A percentile compares a stretch with the other conserved stretches of the same genome.
These are phyloP conservation scores for Kradibia gibbosae DNA, from an alignment of 1,140 invertebrate genomes.

Conservation along the genomic window DNA sequence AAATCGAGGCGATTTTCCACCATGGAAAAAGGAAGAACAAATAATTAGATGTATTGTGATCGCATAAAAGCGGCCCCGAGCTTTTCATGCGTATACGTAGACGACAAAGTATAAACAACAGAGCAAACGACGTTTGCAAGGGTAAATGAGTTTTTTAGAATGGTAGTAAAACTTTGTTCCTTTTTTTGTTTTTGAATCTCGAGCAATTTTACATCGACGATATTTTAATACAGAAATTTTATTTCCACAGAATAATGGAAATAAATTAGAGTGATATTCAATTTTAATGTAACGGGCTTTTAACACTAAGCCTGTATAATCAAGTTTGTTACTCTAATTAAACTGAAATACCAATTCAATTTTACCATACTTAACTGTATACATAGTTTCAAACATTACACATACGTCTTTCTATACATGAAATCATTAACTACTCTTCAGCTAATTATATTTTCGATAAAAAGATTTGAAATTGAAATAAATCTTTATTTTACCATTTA, in stretches of 20 bases:
- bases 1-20: not conserved
- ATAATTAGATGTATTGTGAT: conserved; percentile 2
- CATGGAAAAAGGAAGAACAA: not conserved
- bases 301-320: not conserved
- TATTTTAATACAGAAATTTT: not conserved
- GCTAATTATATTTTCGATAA: not conserved
- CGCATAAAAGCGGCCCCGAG: not conserved
- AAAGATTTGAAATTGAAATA: not conserved
- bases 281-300: not conserved
- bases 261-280: not conserved
- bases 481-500: not conserved
- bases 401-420: not conserved
- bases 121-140: no score
- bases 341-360: no score
- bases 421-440: not conserved
- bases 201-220: not conserved
- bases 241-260: not conserved
- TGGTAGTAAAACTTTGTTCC: not conserved
- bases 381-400: no score
- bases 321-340: no score
- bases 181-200: not conserved
- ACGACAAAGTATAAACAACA: not conserved
- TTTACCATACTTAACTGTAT: no score
- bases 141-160: not conserved
- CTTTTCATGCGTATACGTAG: not conserved